phyloP scores from a whole-genome alignment of 2,113 vertebrate species.

The Todiramphus chloris region DNA sequence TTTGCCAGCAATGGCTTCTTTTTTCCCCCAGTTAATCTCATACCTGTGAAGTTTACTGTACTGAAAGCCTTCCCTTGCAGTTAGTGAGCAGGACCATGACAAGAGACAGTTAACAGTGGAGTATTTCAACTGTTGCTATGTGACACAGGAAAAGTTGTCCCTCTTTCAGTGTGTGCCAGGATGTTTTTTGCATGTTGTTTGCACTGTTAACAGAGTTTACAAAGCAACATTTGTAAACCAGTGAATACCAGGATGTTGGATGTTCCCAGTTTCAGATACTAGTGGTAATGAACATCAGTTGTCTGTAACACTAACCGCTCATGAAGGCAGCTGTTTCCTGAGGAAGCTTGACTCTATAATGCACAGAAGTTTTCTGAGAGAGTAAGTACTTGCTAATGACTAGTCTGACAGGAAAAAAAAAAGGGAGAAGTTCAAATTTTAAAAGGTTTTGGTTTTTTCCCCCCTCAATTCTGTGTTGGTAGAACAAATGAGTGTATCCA shows the following conservation, averaged over 20 bases:
- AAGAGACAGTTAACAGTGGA: neutral
- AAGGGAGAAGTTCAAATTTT: neutral
- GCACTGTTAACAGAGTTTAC: neutral
- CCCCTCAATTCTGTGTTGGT: neutral
- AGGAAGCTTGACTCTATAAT: neutral
- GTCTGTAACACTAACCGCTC: neutral
- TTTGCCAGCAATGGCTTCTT: neutral
- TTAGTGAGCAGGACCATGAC: neutral
- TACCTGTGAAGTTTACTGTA: neutral
- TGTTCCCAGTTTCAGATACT: neutral
- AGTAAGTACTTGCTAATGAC: neutral
- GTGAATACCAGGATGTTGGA: neutral
- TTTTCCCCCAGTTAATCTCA: neutral
- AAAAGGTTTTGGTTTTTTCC: no score
- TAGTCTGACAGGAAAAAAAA: neutral
- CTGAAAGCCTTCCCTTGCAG: neutral
- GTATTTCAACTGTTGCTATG: neutral
- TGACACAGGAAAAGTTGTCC: neutral
- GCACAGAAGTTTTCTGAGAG: neutral
- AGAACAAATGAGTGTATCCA: neutral
- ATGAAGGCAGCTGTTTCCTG: neutral
- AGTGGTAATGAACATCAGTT: neutral
- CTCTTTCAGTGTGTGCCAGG: neutral
- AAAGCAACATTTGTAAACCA: neutral
- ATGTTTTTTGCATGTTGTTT: accelerated